Conservation (phyloP, 2,113 vertebrate species). For the Rhodinocichla rosea region DNA sequence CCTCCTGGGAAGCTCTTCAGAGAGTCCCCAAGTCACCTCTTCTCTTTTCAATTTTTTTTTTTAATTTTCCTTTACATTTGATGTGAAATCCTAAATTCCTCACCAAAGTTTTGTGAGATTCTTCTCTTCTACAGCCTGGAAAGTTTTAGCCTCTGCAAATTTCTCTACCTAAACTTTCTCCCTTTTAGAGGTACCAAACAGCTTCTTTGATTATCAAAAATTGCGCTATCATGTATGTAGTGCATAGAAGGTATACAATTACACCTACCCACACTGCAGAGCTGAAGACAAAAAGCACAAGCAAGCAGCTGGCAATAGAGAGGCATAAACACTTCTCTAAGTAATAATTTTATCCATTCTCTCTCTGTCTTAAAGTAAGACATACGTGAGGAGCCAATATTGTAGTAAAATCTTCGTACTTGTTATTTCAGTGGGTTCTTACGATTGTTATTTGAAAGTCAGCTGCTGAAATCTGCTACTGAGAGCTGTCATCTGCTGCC, state of each 20-base stretch:
- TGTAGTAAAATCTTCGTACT: background rate
- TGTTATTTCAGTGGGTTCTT: background rate
- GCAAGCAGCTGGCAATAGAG: background rate
- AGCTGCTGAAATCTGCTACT: constrained; percentile 20
- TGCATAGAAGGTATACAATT: background rate
- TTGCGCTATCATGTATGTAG: background rate
- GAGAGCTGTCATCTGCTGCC: constrained; percentile 56
- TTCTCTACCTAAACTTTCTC: background rate
- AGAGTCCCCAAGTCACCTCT: background rate
- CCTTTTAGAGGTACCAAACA: background rate
- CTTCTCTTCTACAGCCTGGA: background rate
- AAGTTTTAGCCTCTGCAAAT: background rate
- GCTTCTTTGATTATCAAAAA: background rate
- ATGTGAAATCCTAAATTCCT: background rate
- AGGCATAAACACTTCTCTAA: background rate
- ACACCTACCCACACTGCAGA: background rate
- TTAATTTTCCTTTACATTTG: background rate
- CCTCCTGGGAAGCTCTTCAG: background rate
- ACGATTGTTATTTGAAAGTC: constrained; percentile 31
- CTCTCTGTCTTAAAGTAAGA: background rate
- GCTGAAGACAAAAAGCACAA: background rate
- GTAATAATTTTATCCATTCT: background rate
- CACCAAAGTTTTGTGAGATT: background rate
- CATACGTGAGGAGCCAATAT: background rate
- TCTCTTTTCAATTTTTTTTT: background rate